Conservation (phyloP, 2,113 vertebrate genomes). For the Ailurus styani region DNA sequence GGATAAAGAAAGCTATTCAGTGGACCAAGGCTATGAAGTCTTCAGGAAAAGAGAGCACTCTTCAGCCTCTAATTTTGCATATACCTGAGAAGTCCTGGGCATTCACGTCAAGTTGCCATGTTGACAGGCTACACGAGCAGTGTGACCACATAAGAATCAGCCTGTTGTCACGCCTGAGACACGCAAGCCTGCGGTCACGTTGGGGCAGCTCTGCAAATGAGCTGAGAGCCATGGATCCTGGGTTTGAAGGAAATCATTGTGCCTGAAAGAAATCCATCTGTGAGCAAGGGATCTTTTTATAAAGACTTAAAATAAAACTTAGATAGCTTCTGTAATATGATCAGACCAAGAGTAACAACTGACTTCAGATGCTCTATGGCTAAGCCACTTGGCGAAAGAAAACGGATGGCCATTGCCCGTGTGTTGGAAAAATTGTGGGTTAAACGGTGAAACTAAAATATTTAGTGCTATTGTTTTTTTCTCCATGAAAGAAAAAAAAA, state of each 20-base stretch:
- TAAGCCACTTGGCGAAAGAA: background rate
- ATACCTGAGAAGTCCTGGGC: background rate
- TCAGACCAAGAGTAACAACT: background rate
- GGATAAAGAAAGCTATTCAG: background rate
- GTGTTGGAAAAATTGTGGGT: background rate
- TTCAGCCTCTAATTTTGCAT: background rate
- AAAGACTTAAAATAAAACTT: background rate
- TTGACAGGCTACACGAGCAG: background rate
- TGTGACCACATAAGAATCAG: background rate
- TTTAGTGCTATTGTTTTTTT: background rate
- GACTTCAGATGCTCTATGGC: background rate
- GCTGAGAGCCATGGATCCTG: background rate
- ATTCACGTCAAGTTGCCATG: background rate
- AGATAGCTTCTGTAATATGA: background rate
- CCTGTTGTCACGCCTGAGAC: background rate
- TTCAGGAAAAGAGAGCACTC: background rate
- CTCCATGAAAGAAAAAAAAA: background rate
- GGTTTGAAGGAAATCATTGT: background rate
- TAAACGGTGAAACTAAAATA: conserved; percentile 28
- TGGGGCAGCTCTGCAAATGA: background rate
- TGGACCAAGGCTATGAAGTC: background rate
- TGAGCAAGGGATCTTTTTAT: background rate
- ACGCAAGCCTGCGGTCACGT: background rate
- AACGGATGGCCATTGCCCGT: background rate
- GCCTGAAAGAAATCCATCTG: conserved; percentile 20